These are phyloP conservation scores for Typhlichthys eigenmanni DNA, from an alignment of 2,797 vertebrate species.

Conservation along the genomic window DNA sequence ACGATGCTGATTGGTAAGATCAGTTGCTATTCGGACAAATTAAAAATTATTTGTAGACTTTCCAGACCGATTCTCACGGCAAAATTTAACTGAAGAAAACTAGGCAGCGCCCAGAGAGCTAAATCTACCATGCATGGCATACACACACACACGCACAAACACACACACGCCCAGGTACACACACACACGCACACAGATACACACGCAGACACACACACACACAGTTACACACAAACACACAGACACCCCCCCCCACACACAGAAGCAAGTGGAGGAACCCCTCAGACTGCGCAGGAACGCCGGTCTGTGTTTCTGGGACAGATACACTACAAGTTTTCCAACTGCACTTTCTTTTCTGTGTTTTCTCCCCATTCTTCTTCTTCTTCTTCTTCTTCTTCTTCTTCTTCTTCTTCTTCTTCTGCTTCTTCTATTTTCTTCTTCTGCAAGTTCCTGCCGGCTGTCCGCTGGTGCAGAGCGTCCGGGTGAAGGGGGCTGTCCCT, in stretches of 20 bases:
- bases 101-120: too few relatives aligned
- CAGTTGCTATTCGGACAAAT: too few relatives aligned
- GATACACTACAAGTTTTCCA: conserved; percentile 44
- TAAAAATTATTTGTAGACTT: too few relatives aligned
- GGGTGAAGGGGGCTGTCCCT: conserved; percentile 63
- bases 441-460: conserved; percentile 45
- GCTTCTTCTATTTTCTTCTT: too few relatives aligned
- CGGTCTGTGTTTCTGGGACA: conserved; percentile 41
- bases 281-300: conserved; percentile 21
- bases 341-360: conserved; percentile 58
- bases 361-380: conserved; percentile 3
- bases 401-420: background rate
- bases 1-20: too few relatives aligned
- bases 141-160: too few relatives aligned
- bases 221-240: background rate
- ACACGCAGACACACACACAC: background rate
- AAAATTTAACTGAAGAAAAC: too few relatives aligned
- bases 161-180: too few relatives aligned
- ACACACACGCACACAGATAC: too few relatives aligned
- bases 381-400: too few relatives aligned
- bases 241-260: conserved; percentile 10
- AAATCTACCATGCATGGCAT: too few relatives aligned
- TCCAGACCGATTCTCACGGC: too few relatives aligned
- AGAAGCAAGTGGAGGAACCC: background rate
- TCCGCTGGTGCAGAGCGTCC: conserved; percentile 54